Evolutionary conservation across 2,888 invertebrate genomes (phyloP).

Genomic region (Atethmia centrago): DNA sequence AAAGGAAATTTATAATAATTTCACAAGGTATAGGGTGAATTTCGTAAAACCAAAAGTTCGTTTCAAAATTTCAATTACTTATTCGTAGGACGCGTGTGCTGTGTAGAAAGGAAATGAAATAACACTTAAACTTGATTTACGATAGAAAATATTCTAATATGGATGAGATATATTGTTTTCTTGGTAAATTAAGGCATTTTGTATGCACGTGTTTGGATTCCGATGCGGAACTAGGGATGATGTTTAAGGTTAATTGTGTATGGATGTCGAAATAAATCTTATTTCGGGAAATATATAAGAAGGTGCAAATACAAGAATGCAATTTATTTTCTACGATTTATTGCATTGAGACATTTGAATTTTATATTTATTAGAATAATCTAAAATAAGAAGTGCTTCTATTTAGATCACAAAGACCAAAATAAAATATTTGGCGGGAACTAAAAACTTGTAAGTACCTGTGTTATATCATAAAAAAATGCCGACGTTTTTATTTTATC

Average conservation of each 20-base stretch:
- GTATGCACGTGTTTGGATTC: conserved; percentile 79
- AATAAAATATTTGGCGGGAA: neutral
- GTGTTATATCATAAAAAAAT: neutral
- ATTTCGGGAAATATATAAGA: neutral
- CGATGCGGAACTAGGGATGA: conserved; percentile 70
- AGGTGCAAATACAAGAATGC: neutral
- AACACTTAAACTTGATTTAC: conserved; percentile 90
- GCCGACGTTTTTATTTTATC: neutral
- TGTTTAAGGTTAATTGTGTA: conserved; percentile 48
- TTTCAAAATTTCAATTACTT: conserved; percentile 90
- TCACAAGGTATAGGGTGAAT: conserved; percentile 83
- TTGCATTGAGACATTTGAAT: neutral
- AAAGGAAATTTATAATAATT: conserved; percentile 89
- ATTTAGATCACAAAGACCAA: neutral
- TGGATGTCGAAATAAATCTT: conserved; percentile 48
- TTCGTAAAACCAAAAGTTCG: conserved; percentile 89
- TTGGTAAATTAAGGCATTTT: conserved; percentile 82
- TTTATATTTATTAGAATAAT: neutral
- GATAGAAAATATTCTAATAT: conserved; percentile 87
- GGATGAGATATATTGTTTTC: conserved; percentile 88
- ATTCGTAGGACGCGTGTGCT: conserved; percentile 89
- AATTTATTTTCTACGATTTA: conserved; percentile 24
- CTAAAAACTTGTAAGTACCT: neutral
- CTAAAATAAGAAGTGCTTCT: neutral
- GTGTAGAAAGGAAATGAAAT: conserved; percentile 89